phyloP scores from a whole-genome alignment of 1,140 invertebrate genomes.

The Galendromus occidentalis region DNA sequence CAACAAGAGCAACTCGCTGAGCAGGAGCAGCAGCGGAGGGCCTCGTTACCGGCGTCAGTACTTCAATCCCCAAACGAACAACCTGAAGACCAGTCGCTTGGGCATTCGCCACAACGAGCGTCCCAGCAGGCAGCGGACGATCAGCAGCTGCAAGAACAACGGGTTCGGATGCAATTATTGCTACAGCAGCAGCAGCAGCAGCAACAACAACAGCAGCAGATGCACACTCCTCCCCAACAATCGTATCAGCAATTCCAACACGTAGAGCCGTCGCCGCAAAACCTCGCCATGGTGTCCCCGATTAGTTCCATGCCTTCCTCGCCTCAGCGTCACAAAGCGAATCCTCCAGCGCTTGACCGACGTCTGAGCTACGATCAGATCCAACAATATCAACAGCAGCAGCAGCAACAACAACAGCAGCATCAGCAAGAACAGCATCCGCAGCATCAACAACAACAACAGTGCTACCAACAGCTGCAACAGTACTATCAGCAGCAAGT shows the following conservation, averaged over 20 bases:
- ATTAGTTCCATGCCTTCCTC: conserved; percentile 4
- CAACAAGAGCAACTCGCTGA: neutral
- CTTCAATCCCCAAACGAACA: too few relatives aligned
- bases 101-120: too few relatives aligned
- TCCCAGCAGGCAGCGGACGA: too few relatives aligned
- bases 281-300: neutral
- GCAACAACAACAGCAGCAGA: neutral
- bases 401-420: neutral
- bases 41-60: too few relatives aligned
- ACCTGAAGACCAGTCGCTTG: too few relatives aligned
- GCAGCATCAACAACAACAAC: neutral
- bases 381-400: neutral
- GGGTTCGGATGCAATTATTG: neutral
- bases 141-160: neutral
- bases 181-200: neutral
- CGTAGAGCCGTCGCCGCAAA: neutral
- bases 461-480: neutral
- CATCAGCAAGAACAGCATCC: neutral
- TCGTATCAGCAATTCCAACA: neutral
- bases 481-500: neutral
- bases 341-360: neutral
- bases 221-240: too few relatives aligned
- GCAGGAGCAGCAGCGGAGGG: neutral
- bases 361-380: conserved; percentile 3
- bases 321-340: neutral